Evolutionary conservation across 2,888 invertebrate species (phyloP).

Genomic region (Thyatira batis): DNA sequence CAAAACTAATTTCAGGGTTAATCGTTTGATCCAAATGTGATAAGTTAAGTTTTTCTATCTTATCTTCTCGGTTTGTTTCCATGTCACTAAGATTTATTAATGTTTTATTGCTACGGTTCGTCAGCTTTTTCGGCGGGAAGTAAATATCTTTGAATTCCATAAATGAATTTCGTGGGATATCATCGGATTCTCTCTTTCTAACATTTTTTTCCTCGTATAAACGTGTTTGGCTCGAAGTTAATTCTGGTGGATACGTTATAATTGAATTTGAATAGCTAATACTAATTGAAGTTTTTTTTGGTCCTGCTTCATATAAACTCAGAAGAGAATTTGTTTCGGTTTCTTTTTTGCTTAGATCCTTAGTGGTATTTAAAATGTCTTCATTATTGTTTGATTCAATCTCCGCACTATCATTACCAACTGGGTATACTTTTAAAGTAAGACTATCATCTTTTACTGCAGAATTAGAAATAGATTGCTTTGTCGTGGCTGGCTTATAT

Average conservation of each 20-base stretch:
- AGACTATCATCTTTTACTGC: neutral
- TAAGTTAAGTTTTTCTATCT: too few relatives aligned
- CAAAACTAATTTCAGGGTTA: neutral
- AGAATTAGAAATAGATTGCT: neutral
- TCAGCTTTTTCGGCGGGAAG: constrained; percentile 4
- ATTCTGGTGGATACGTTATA: constrained; percentile 55
- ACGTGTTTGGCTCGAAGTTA: constrained; percentile 28
- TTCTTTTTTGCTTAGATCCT: constrained; percentile 5
- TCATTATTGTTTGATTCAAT: neutral
- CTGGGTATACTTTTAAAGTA: neutral
- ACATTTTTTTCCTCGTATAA: constrained; percentile 26
- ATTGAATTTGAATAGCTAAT: constrained; percentile 46
- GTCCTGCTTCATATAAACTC: constrained; percentile 29
- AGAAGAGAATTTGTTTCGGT: constrained; percentile 24
- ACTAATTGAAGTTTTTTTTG: constrained; percentile 21
- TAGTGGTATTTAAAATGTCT: neutral
- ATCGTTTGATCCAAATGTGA: neutral
- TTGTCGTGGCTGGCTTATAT: constrained; percentile 39
- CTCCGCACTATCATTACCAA: neutral
- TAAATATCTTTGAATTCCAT: constrained; percentile 17
- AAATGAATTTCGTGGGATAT: constrained; percentile 14
- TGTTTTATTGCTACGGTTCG: neutral
- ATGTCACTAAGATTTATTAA: neutral
- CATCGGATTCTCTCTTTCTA: constrained; percentile 8
- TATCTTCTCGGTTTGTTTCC: neutral